A percentile compares a stretch with the other conserved stretches of the same genome.
Conservation (phyloP, 2,888 invertebrate genomes). For the Trissoscelio sp. region DNA sequence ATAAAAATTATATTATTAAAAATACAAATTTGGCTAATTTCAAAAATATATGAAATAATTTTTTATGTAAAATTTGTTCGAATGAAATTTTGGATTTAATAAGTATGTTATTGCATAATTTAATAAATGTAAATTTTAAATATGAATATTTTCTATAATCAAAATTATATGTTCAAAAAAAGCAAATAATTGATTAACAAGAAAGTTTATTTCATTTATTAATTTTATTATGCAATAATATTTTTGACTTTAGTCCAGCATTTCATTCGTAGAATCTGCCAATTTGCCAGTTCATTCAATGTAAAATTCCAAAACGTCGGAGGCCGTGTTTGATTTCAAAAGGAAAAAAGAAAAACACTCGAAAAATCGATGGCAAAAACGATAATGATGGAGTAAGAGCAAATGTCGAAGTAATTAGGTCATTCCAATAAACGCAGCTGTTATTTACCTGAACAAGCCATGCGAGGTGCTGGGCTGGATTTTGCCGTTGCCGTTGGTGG, state of each 20-base stretch:
- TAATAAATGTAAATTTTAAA: too few species aligned
- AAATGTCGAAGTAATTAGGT: slow-evolving; percentile 51
- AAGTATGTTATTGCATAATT: too few species aligned
- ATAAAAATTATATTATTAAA: neutral
- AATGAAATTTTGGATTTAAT: neutral
- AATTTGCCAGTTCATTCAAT: neutral
- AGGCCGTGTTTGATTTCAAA: slow-evolving; percentile 11
- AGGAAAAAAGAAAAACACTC: slow-evolving; percentile 6
- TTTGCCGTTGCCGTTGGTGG: slow-evolving; percentile 82
- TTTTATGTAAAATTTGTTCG: neutral
- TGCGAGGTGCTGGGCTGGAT: slow-evolving; percentile 81
- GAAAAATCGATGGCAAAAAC: slow-evolving; percentile 37
- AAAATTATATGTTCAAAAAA: too few species aligned
- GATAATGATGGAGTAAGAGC: slow-evolving; percentile 46
- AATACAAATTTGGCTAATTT: neutral
- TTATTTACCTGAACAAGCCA: slow-evolving; percentile 79
- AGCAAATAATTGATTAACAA: too few species aligned
- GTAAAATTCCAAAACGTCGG: neutral
- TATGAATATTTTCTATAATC: too few species aligned
- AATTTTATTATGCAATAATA: slow-evolving; percentile 3
- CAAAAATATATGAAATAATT: neutral
- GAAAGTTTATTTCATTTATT: too few species aligned
- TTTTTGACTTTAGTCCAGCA: neutral
- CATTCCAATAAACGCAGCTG: slow-evolving; percentile 26
- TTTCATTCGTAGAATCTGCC: too few species aligned